phyloP scores from a whole-genome alignment of 2,113 vertebrate species.

The Varanus komodoensis region DNA sequence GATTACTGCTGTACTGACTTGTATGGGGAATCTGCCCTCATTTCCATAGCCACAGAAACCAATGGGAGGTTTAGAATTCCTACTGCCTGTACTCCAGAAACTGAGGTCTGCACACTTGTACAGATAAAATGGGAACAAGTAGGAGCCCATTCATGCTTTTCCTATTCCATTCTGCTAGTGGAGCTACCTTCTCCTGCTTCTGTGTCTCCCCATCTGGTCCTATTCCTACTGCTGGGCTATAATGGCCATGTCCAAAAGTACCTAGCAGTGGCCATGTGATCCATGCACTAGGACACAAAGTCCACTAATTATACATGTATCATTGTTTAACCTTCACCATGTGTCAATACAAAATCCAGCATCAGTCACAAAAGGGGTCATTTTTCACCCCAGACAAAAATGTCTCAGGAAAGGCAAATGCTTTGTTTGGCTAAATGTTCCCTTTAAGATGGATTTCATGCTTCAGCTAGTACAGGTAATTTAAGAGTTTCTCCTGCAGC shows the following conservation, averaged over 20 bases:
- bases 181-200: background rate
- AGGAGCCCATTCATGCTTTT: background rate
- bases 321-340: background rate
- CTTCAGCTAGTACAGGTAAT: too few species aligned
- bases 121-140: background rate
- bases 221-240: background rate
- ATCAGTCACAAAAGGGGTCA: too few species aligned
- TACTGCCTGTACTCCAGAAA: background rate
- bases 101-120: background rate
- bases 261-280: background rate
- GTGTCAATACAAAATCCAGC: too few species aligned
- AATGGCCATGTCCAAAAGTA: background rate
- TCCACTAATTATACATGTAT: rapidly evolving
- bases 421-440: too few species aligned
- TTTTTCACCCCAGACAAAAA: too few species aligned
- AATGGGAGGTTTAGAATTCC: background rate
- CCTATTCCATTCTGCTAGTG: background rate
- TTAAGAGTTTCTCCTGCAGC: too few species aligned
- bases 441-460: too few species aligned
- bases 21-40: background rate
- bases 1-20: background rate
- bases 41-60: background rate
- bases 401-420: too few species aligned
- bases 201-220: background rate
- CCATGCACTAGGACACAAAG: background rate